Base-by-base conservation (phyloP, 2,888 invertebrate species). In the Parnassius apollo region DNA sequence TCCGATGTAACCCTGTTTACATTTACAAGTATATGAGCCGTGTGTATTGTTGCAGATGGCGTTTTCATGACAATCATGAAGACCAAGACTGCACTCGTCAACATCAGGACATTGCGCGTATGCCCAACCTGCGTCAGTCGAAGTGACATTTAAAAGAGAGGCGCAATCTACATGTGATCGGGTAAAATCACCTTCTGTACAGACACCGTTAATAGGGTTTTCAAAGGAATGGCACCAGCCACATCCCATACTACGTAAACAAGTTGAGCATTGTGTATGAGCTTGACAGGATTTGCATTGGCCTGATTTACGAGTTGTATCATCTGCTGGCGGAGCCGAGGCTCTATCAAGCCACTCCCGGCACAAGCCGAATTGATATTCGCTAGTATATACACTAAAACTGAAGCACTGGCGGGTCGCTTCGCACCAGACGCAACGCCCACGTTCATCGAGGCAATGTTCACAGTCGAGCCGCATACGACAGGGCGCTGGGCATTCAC, bases 341-440 rank as follows among this genome's bases (percentile, higher is more conserved):
- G 95, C 94, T 75, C 96, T 96, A 84, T 98, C 98, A 65, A 98
- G 93, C 98, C 98, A 98, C 81, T 97, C 97, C 49, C 97, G 94
- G 76, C 98, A 98, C 77, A 97, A 93, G 0, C 98, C 98, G 85
- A 97, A 98, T 79, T 98, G 97, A 85, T 97, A 98, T 77, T 97
- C 96, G 70, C 97, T 97, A 9, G 98, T 98, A 85, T 98, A 98
- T 1, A 98, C 97, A n/a, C 97, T 96, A 85, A 98, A 98, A 69
- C 97, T 96, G 81, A 98, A 98, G 83, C 98, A 98, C 77, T 97
- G 96, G 66, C 95, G 94, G 0, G 96, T 96, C 35, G 97, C 96
- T 80, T 98, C 97, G 82, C 98, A 98, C 98, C 98, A 98, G 0
- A 98, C 98, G 84, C 98, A 98, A 65, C 97, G 94, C 35, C 97